These are phyloP conservation scores for Myripristis murdjan DNA, from an alignment of 2,797 vertebrate species.

Conservation along the genomic window DNA sequence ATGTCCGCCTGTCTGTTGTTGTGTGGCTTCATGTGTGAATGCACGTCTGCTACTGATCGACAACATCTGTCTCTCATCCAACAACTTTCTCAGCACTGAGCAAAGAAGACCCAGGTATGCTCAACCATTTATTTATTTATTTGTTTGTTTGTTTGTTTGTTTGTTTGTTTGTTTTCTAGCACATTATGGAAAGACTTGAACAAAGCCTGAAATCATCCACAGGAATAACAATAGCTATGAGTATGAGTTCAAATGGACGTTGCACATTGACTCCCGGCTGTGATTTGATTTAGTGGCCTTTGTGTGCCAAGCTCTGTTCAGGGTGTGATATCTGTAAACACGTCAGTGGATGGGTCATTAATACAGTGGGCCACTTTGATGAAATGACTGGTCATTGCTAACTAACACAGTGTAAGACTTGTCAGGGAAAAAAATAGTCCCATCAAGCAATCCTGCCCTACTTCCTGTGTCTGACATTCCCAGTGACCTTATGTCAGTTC, in stretches of 20 bases:
- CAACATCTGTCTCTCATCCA: slow-evolving; percentile 56
- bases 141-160: slow-evolving; percentile 12
- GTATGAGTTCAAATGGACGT: background rate
- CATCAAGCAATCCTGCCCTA: slow-evolving; percentile 4
- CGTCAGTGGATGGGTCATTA: slow-evolving; percentile 34
- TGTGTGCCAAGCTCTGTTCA: slow-evolving; percentile 6
- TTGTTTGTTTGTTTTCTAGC: slow-evolving; percentile 20
- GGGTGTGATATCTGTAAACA: slow-evolving; percentile 16
- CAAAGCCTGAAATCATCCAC: slow-evolving; percentile 5
- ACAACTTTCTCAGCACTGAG: slow-evolving; percentile 42
- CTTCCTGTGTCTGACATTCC: slow-evolving; percentile 61
- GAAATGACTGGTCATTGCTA: slow-evolving; percentile 43
- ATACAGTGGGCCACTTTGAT: slow-evolving; percentile 27
- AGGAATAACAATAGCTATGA: background rate
- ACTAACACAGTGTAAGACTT: slow-evolving; percentile 31
- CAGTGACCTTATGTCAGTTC: slow-evolving; percentile 67
- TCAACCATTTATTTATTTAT: background rate
- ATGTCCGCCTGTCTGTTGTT: slow-evolving; percentile 68
- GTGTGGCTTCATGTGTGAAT: slow-evolving; percentile 64
- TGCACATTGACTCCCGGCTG: background rate
- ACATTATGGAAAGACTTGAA: slow-evolving; percentile 31
- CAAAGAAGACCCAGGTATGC: slow-evolving; percentile 76
- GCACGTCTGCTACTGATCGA: slow-evolving; percentile 49
- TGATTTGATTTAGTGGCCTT: slow-evolving; percentile 11
- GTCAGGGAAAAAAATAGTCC: slow-evolving; percentile 10